phyloP scores from a whole-genome alignment of 2,888 invertebrate genomes.

The Ennomos fuscantarius region DNA sequence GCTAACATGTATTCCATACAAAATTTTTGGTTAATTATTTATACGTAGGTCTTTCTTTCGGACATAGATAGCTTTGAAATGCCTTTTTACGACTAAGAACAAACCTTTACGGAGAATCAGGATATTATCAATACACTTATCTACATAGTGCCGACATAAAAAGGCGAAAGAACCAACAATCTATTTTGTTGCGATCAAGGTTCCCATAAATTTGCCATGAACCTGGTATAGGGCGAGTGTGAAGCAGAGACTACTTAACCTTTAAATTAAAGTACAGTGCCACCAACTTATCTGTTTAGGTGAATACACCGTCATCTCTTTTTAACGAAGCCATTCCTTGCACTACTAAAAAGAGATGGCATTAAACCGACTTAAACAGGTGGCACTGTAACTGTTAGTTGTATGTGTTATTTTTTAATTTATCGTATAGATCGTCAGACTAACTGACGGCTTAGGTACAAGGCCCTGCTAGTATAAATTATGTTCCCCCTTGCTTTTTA shows the following conservation, averaged over 20 bases:
- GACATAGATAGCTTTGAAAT: conserved; percentile 2
- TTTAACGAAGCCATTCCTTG: too few relatives aligned
- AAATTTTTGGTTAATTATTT: not conserved
- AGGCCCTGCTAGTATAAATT: too few relatives aligned
- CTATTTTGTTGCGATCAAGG: conserved; percentile 53
- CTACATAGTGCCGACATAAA: conserved; percentile 44
- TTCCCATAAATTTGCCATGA: conserved; percentile 45
- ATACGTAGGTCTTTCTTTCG: not conserved
- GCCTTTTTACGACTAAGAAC: conserved; percentile 1
- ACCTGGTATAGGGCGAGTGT: conserved; percentile 37
- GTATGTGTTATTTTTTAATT: too few relatives aligned
- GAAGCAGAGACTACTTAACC: conserved; percentile 32
- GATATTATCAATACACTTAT: conserved; percentile 43
- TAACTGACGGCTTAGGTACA: too few relatives aligned
- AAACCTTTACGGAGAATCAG: conserved; percentile 11
- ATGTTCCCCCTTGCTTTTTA: too few relatives aligned
- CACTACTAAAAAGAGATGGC: too few relatives aligned
- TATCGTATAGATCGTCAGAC: too few relatives aligned
- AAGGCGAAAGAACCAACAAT: conserved; percentile 43
- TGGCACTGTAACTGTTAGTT: too few relatives aligned
- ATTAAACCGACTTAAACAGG: too few relatives aligned
- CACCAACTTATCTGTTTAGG: not conserved
- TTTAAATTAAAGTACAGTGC: not conserved
- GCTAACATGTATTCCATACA: too few relatives aligned
- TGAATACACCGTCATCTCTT: not conserved